Percentiles rank a stretch among this genome's conserved stretches.
Conservation (phyloP, 2,113 vertebrate genomes). For the Cynoglossus semilaevis region DNA sequence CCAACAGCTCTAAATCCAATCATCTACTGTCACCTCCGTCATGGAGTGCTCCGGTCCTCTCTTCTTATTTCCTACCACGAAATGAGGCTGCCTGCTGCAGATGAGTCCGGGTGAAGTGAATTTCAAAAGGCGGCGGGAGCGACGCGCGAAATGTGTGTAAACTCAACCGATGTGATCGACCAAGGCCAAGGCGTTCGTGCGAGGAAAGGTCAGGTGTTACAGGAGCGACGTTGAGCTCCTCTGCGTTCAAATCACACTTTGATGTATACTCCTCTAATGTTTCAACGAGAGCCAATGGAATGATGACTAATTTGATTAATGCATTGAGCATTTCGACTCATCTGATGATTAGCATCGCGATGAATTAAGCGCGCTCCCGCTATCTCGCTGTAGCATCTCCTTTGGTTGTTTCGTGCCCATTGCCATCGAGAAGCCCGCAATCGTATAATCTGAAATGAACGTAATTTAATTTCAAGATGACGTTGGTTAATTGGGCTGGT, state of each 20-base stretch:
- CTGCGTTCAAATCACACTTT: slow-evolving; percentile 48
- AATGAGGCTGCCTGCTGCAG: slow-evolving; percentile 24
- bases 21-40: slow-evolving; percentile 47
- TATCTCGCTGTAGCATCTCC: slow-evolving; percentile 38
- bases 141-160: background rate
- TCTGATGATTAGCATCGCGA: slow-evolving; percentile 58
- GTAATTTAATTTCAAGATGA: too few relatives aligned
- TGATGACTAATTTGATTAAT: slow-evolving; percentile 63
- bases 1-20: slow-evolving; percentile 55
- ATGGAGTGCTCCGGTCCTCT: slow-evolving; percentile 16
- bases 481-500: too few relatives aligned
- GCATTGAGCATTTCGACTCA: slow-evolving; percentile 56
- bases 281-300: slow-evolving; percentile 45
- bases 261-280: slow-evolving; percentile 51
- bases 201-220: slow-evolving; percentile 20
- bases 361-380: slow-evolving; percentile 39
- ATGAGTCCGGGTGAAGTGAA: slow-evolving; percentile 13
- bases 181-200: slow-evolving; percentile 49
- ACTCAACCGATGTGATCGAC: slow-evolving; percentile 10
- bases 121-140: slow-evolving; percentile 23
- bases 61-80: slow-evolving; percentile 25
- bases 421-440: slow-evolving; percentile 38
- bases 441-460: slow-evolving; percentile 33
- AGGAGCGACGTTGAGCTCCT: slow-evolving; percentile 38
- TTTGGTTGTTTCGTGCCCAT: slow-evolving; percentile 46